Percentiles rank a stretch among this genome's conserved stretches.
phyloP scores from a whole-genome alignment of 2,113 vertebrate species.

The Lasiurus borealis region DNA sequence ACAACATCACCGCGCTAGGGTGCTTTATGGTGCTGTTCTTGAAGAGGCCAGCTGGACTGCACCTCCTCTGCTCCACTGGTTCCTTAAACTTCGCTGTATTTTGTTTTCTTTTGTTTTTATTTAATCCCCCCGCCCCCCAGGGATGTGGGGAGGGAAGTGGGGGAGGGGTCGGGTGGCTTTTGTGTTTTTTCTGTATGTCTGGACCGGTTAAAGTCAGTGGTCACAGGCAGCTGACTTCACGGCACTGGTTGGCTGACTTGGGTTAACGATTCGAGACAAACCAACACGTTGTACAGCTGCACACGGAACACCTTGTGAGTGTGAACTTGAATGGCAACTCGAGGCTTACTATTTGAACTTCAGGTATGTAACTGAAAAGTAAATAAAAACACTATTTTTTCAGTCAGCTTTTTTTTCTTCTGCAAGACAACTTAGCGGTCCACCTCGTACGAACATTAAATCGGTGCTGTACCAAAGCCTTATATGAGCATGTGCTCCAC shows the following conservation, averaged over 20 bases:
- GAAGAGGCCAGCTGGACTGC: constrained; percentile 85
- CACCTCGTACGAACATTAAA: constrained; percentile 84
- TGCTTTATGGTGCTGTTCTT: constrained; percentile 90
- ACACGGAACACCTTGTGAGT: constrained; percentile 75
- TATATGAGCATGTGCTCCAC: constrained; percentile 85
- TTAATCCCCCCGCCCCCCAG: background rate
- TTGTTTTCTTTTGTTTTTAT: constrained; percentile 66
- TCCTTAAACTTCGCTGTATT: constrained; percentile 83
- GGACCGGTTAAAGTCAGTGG: constrained; percentile 70
- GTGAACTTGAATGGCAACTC: constrained; percentile 85
- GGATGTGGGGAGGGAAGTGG: constrained; percentile 46
- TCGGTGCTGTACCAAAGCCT: constrained; percentile 93
- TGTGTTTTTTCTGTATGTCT: constrained; percentile 74
- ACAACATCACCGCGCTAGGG: constrained; percentile 85
- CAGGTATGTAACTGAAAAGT: constrained; percentile 88
- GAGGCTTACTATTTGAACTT: constrained; percentile 89
- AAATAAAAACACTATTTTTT: constrained; percentile 88
- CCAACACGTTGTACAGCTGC: constrained; percentile 73
- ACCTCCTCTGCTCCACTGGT: constrained; percentile 79
- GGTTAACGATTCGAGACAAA: constrained; percentile 75
- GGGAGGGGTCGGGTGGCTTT: constrained; percentile 41
- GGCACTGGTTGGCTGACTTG: constrained; percentile 72
- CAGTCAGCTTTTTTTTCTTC: constrained; percentile 87
- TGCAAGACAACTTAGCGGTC: constrained; percentile 86
- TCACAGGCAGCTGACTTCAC: constrained; percentile 73